Percentiles rank a stretch among this genome's conserved stretches.
Evolutionary conservation across 2,888 invertebrate species (phyloP).

Genomic region (Bembecia ichneumoniformis): DNA sequence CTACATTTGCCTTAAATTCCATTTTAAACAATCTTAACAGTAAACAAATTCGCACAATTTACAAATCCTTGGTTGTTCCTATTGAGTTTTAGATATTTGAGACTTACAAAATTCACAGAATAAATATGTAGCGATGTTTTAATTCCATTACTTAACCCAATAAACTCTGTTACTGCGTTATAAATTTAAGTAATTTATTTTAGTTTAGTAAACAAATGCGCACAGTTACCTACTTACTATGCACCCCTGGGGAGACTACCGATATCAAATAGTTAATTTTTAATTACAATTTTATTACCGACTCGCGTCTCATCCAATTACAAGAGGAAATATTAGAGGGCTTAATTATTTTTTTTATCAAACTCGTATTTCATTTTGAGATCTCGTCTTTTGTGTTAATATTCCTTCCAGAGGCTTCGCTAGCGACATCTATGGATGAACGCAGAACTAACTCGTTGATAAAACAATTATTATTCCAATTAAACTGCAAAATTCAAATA

Average conservation of each 20-base stretch:
- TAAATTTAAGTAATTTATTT: constrained; percentile 65
- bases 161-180: constrained; percentile 22
- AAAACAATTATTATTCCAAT: no score
- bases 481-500: no score
- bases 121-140: not conserved
- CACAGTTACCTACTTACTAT: constrained; percentile 56
- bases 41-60: no score
- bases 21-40: no score
- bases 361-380: no score
- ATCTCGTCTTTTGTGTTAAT: constrained; percentile 11
- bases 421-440: no score
- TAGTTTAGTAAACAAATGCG: constrained; percentile 58
- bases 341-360: constrained; percentile 1
- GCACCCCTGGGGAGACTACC: constrained; percentile 59
- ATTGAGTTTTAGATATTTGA: no score
- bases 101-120: not conserved
- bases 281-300: constrained; percentile 70
- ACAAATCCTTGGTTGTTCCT: no score
- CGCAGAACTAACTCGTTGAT: no score
- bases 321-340: constrained; percentile 50
- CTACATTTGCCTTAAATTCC: no score
- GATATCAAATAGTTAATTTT: constrained; percentile 68
- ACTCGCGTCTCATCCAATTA: constrained; percentile 64
- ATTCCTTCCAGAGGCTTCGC: no score
- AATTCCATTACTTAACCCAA: constrained; percentile 22